phyloP scores from a whole-genome alignment of 2,888 invertebrate species.

The Pyrrhia umbra region DNA sequence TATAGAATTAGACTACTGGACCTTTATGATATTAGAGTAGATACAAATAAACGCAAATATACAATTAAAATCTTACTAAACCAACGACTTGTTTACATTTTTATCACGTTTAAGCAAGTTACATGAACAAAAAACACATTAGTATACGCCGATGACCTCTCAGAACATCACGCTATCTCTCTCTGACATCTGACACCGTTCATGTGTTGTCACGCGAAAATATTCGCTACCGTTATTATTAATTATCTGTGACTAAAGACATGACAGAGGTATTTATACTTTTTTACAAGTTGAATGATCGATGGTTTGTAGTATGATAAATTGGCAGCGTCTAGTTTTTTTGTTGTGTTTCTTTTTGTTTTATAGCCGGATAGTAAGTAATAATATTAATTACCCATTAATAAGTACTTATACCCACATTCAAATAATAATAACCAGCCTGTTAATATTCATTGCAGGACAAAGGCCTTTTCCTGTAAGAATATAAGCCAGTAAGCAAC shows the following conservation, averaged over 20 bases:
- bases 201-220: slow-evolving; percentile 3
- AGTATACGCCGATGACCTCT: slow-evolving; percentile 16
- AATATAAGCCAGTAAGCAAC: too few relatives aligned
- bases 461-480: not conserved
- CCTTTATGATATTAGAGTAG: not conserved
- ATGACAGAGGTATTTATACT: slow-evolving; percentile 14
- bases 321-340: slow-evolving; percentile 20
- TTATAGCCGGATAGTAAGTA: not conserved
- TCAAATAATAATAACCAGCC: not conserved
- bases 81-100: slow-evolving; percentile 22
- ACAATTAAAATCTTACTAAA: not conserved
- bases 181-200: slow-evolving; percentile 14
- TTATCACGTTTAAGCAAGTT: slow-evolving; percentile 9
- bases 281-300: slow-evolving; percentile 5
- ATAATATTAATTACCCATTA: not conserved
- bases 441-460: not conserved
- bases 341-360: not conserved
- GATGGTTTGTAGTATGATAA: slow-evolving; percentile 23
- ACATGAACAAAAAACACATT: slow-evolving; percentile 9
- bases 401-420: not conserved
- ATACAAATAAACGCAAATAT: not conserved
- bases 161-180: not conserved
- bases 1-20: too few relatives aligned
- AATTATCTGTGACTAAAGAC: slow-evolving; percentile 23
- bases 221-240: slow-evolving; percentile 36